These are phyloP conservation scores for Xenopus petersii DNA, from an alignment of 2,797 vertebrate species.

Conservation along the genomic window DNA sequence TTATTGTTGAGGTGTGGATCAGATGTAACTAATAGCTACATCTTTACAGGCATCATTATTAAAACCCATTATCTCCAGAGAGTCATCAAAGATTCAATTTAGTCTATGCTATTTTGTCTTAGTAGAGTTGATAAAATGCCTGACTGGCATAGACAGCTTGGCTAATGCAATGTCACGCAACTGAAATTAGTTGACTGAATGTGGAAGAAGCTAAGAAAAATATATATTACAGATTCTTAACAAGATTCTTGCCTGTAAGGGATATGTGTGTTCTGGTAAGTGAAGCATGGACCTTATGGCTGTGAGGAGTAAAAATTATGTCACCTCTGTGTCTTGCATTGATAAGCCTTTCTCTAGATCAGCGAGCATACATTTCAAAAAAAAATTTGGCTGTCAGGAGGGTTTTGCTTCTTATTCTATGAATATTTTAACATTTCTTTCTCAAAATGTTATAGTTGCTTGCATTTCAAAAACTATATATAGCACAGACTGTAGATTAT, in stretches of 20 bases:
- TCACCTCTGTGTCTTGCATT: constrained; percentile 27
- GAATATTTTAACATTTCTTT: constrained; percentile 51
- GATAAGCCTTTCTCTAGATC: constrained; percentile 41
- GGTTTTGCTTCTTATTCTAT: constrained; percentile 39
- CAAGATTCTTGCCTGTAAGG: constrained; percentile 15
- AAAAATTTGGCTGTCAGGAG: constrained; percentile 3
- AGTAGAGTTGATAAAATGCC: constrained; percentile 53
- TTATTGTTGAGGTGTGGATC: constrained; percentile 19
- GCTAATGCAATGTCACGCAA: constrained; percentile 53
- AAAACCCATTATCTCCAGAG: constrained; percentile 47
- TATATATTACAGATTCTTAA: constrained; percentile 31
- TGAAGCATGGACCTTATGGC: constrained; percentile 18
- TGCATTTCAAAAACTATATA: constrained; percentile 26
- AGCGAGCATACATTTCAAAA: constrained; percentile 44
- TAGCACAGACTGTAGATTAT: constrained; percentile 33
- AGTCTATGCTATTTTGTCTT: constrained; percentile 54
- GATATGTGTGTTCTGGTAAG: constrained; percentile 17
- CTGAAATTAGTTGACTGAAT: constrained; percentile 43
- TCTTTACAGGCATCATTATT: constrained; percentile 41
- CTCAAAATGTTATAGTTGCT: constrained; percentile 32
- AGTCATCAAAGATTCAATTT: constrained; percentile 54
- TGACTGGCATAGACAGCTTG: constrained; percentile 48
- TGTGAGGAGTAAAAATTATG: constrained; percentile 5
- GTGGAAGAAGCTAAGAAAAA: constrained; percentile 45
- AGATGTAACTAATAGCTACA: constrained; percentile 46